Evolutionary conservation across 2,888 invertebrate genomes (phyloP), one percentile per base, ranked within the genome.

Genomic region (Hypena proboscidalis): DNA sequence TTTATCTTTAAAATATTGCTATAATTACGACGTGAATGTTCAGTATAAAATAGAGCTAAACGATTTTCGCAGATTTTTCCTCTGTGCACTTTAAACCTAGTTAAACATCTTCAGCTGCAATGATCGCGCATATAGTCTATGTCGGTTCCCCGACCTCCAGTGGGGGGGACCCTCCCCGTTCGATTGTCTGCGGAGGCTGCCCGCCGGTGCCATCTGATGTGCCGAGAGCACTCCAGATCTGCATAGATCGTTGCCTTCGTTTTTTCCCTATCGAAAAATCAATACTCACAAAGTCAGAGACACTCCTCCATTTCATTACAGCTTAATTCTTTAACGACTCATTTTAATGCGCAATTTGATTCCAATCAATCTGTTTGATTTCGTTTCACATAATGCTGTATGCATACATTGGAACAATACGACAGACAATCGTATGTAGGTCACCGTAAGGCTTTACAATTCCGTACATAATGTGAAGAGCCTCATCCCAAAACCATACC

Each of bases 201-300:
- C 88, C 88, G 87, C 83, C 89, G 88, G 90, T 90, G 90, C 90
- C 90, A 90, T 90, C 90, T 90, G 90, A 90, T 89, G 90, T 90
- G 88, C 89, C 85, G 90, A 90, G 90, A 90, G 89, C 89, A 88
- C 90, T 90, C 85, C 89, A 90, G 90, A 90, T 90, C 90, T 90
- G 90, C 90, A 90, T 90, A 90, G 90, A 90, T 87, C 90, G 90
- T 88, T 88, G 90, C 84, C 90, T 89, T 89, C 89, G 83, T 90
- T 90, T 90, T 90, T 90, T 90, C 87, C 85, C 89, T 88, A 89
- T 90, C 90, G 84, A 78, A 90, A 90, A 90, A 90, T 90, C 90
- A 90, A 90, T 90, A 90, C 89, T 80, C 74, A 83, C 83, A 86
- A 83, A 88, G 80, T 83, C 80, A 77, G 80, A 68, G 85, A 83